Conservation (phyloP, 2,888 invertebrate genomes). For the Notocelia uddmanniana region DNA sequence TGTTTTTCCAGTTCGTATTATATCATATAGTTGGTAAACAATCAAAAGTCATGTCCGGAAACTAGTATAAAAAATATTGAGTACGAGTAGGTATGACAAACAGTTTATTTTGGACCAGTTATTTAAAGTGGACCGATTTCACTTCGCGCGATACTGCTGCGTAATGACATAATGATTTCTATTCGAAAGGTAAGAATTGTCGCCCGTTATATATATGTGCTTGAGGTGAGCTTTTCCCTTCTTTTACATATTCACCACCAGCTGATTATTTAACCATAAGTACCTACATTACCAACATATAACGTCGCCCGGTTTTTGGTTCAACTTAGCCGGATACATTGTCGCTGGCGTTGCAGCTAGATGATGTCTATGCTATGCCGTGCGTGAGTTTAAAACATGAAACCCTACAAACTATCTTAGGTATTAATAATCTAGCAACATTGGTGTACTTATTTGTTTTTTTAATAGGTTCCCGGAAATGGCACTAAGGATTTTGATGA, state of each 20-base stretch:
- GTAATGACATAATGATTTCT: constrained; percentile 45
- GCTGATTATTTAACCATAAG: background rate
- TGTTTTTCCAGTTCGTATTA: too few species aligned
- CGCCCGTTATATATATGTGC: constrained; percentile 13
- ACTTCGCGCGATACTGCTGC: constrained; percentile 18
- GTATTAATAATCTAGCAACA: too few species aligned
- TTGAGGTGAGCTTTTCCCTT: constrained; percentile 26
- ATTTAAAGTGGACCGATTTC: constrained; percentile 42
- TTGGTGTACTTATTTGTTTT: too few species aligned
- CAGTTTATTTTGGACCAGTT: constrained; percentile 40
- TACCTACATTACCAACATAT: too few species aligned
- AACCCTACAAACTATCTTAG: too few species aligned
- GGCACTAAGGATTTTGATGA: too few species aligned
- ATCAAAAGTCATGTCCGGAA: constrained; percentile 4
- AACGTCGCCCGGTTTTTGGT: background rate
- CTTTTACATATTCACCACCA: background rate
- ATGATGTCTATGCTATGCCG: too few species aligned
- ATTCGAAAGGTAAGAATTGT: constrained; percentile 45
- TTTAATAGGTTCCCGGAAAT: too few species aligned
- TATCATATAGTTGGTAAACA: too few species aligned
- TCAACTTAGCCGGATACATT: background rate
- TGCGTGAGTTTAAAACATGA: too few species aligned
- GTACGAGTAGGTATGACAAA: constrained; percentile 11
- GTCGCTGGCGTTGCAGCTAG: too few species aligned
- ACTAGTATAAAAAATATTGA: too few species aligned